These are phyloP conservation scores for Macrostomum cliftonense DNA, from an alignment of 2,888 invertebrate genomes.

Conservation along the genomic window DNA sequence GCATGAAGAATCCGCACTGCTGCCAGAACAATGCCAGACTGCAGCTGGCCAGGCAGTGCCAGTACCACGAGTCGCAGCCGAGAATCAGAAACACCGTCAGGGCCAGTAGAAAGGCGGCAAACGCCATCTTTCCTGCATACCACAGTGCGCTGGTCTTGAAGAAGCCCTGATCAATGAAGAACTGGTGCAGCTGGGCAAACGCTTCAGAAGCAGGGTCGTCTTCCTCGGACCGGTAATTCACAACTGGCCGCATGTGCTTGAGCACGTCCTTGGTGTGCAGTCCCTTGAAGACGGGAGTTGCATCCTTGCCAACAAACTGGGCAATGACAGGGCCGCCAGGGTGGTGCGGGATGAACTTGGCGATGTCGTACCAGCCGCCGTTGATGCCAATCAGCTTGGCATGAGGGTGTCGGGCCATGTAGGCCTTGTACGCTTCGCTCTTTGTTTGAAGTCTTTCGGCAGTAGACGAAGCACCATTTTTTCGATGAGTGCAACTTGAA, in stretches of 20 bases:
- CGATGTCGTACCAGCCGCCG: slow-evolving; percentile 11
- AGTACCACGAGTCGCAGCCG: not conserved
- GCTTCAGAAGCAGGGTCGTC: slow-evolving; percentile 4
- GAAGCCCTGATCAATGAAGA: slow-evolving; percentile 8
- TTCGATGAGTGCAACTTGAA: no score
- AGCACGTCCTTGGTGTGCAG: slow-evolving; percentile 9
- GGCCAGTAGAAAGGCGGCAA: slow-evolving; percentile 2
- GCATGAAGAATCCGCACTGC: slow-evolving; percentile 13
- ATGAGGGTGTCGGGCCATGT: no score
- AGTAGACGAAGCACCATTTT: no score
- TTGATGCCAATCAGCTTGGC: slow-evolving; percentile 4
- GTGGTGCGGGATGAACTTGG: slow-evolving; percentile 10
- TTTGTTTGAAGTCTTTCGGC: no score
- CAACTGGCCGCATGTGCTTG: slow-evolving; percentile 11
- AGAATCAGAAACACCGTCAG: not conserved
- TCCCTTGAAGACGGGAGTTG: slow-evolving; percentile 9
- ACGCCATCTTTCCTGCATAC: slow-evolving; percentile 10
- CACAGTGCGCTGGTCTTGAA: slow-evolving; percentile 7
- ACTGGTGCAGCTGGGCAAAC: slow-evolving; percentile 4
- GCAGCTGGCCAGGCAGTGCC: slow-evolving; percentile 4
- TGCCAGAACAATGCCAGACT: slow-evolving; percentile 11
- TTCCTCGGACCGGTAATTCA: not conserved
- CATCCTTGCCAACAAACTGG: slow-evolving; percentile 10
- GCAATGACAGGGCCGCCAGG: slow-evolving; percentile 12
- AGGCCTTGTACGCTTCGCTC: no score